A percentile compares a stretch with the other conserved stretches of the same genome.
These are phyloP conservation scores for Squalus acanthias DNA, from an alignment of 2,797 vertebrate species.

Conservation along the genomic window DNA sequence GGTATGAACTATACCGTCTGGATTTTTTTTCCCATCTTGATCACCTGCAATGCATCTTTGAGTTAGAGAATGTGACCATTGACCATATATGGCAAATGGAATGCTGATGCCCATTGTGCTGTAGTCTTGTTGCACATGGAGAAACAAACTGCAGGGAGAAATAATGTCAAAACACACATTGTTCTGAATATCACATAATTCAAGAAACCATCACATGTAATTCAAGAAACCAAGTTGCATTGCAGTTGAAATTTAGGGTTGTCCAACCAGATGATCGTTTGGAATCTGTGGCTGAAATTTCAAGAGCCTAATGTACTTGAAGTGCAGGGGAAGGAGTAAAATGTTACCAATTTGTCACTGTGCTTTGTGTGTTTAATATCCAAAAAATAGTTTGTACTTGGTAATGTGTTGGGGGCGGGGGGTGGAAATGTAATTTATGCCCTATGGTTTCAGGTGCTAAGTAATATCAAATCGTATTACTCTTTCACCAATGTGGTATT, in stretches of 20 bases:
- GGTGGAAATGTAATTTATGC: neutral
- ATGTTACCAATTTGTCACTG: neutral
- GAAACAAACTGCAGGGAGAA: neutral
- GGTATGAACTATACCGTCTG: neutral
- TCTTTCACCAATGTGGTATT: neutral
- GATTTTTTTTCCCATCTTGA: neutral
- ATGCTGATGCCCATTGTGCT: neutral
- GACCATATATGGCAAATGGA: neutral
- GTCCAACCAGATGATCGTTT: too few relatives aligned
- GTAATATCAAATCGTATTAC: neutral
- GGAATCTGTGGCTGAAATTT: too few relatives aligned
- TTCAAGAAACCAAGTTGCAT: too few relatives aligned
- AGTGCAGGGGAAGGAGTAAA: neutral
- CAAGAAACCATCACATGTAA: too few relatives aligned
- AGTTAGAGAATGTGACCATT: neutral
- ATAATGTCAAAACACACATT: neutral
- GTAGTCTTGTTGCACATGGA: neutral
- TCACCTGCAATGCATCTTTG: neutral
- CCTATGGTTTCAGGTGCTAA: neutral
- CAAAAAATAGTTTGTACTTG: neutral
- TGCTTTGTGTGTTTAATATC: neutral
- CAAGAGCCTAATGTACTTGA: neutral
- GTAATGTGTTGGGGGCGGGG: neutral
- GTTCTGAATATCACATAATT: too few relatives aligned
- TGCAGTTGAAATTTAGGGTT: too few relatives aligned